Evolutionary conservation across 2,113 vertebrate genomes (phyloP).

Genomic region (Geococcyx californianus): DNA sequence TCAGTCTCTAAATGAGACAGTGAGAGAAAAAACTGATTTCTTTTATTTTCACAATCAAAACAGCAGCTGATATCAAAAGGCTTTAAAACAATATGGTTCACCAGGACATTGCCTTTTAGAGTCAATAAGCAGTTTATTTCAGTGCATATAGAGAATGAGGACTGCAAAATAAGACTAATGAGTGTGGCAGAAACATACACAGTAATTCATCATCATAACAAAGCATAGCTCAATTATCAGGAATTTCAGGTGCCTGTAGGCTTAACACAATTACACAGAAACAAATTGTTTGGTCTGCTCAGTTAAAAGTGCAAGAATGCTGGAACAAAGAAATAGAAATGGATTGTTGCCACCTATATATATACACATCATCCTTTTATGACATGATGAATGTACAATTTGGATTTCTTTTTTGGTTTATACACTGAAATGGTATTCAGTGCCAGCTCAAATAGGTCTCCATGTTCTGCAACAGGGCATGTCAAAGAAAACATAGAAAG

Average conservation of each 20-base stretch:
- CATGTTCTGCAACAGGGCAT: neutral
- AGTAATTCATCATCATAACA: slow-evolving; percentile 62
- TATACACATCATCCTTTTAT: neutral
- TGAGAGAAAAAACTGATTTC: neutral
- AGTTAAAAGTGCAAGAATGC: neutral
- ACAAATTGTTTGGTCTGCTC: slow-evolving; percentile 27
- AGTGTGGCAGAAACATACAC: neutral
- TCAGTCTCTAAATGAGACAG: neutral
- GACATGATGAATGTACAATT: neutral
- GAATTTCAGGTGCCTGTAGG: slow-evolving; percentile 34
- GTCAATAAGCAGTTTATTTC: slow-evolving; percentile 23
- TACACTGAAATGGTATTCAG: neutral
- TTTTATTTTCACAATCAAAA: neutral
- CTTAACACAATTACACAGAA: slow-evolving; percentile 27
- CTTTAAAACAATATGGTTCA: neutral
- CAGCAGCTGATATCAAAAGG: neutral
- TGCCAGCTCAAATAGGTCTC: neutral
- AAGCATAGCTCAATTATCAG: slow-evolving; percentile 37
- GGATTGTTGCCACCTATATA: neutral
- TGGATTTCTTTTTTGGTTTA: neutral
- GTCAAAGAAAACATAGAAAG: neutral
- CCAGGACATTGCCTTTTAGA: neutral
- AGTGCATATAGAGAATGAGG: neutral
- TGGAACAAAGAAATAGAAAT: neutral
- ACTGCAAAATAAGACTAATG: slow-evolving; percentile 40